Conservation (phyloP, 2,113 vertebrate species). For the Chaetodon auriga region DNA sequence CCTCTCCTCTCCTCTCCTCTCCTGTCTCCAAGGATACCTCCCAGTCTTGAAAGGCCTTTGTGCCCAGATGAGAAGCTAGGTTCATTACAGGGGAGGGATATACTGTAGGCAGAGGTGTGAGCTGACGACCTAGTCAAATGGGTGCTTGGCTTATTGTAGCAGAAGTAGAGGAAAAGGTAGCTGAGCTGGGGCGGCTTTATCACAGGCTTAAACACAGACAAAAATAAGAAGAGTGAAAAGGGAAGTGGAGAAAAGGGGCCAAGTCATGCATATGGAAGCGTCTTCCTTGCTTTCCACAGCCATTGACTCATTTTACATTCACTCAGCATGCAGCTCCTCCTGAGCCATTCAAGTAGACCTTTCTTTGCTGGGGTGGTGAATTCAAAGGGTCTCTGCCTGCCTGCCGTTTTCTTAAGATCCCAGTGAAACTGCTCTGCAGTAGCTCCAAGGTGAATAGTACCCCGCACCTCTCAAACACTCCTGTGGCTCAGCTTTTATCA, state of each 20-base stretch:
- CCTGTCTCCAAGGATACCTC: slow-evolving; percentile 11
- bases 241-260: slow-evolving; percentile 50
- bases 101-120: slow-evolving; percentile 22
- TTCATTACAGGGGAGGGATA: slow-evolving; percentile 49
- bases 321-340: slow-evolving; percentile 62
- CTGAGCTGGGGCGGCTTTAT: slow-evolving; percentile 56
- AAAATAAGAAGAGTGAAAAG: slow-evolving; percentile 56
- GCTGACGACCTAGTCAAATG: slow-evolving; percentile 47
- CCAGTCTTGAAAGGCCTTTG: slow-evolving; percentile 19
- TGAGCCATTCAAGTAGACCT: slow-evolving; percentile 70
- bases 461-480: slow-evolving; percentile 47
- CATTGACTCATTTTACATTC: slow-evolving; percentile 72
- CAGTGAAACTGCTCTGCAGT: slow-evolving; percentile 56
- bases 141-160: slow-evolving; percentile 44
- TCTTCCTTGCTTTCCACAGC: slow-evolving; percentile 53
- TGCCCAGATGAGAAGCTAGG: slow-evolving; percentile 25
- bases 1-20: neutral
- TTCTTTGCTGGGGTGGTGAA: slow-evolving; percentile 54
- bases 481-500: slow-evolving; percentile 59
- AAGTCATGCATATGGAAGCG: slow-evolving; percentile 72
- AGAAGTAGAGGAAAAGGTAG: slow-evolving; percentile 22
- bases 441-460: slow-evolving; percentile 52
- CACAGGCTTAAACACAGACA: slow-evolving; percentile 51
- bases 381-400: slow-evolving; percentile 64
- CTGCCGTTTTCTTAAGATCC: slow-evolving; percentile 65